These are phyloP conservation scores for Sylvilagus bachmani DNA, from an alignment of 2,113 vertebrate species.

Conservation along the genomic window DNA sequence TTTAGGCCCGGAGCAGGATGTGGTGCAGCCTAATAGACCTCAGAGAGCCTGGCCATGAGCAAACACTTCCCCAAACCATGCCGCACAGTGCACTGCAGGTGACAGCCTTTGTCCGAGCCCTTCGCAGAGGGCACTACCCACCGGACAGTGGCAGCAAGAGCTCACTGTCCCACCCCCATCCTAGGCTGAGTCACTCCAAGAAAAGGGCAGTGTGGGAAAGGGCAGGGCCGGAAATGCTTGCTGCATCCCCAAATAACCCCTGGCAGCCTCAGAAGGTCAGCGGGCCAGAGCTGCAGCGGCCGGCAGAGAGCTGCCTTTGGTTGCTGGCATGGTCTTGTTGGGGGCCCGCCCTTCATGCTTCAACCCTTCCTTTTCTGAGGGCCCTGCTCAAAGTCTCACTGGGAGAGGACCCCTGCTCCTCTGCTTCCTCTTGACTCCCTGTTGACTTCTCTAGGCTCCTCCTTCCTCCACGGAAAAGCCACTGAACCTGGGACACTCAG, in stretches of 20 bases:
- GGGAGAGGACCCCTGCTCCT: not conserved
- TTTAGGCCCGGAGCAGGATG: not conserved
- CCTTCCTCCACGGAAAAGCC: not conserved
- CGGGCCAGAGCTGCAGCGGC: not conserved
- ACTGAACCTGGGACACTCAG: not conserved
- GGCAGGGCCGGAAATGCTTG: slow-evolving; percentile 74
- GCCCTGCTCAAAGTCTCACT: not conserved
- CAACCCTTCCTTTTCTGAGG: slow-evolving; percentile 50
- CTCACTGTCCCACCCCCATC: not conserved
- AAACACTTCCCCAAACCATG: not conserved
- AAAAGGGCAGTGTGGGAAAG: slow-evolving; percentile 80
- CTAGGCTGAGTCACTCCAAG: slow-evolving; percentile 71
- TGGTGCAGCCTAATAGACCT: not conserved
- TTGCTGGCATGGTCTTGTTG: not conserved
- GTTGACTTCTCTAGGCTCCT: not conserved
- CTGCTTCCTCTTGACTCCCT: not conserved
- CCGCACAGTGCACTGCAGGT: not conserved
- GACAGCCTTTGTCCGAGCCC: not conserved
- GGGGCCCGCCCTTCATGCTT: slow-evolving; percentile 54
- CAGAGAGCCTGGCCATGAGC: not conserved
- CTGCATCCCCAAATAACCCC: slow-evolving; percentile 79
- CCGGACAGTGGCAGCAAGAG: not conserved
- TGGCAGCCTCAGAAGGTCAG: slow-evolving; percentile 73
- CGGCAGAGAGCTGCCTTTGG: slow-evolving; percentile 20
- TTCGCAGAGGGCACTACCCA: slow-evolving; percentile 48